Base-by-base conservation (phyloP, 2,888 invertebrate genomes). In the Helicoverpa assulta region DNA sequence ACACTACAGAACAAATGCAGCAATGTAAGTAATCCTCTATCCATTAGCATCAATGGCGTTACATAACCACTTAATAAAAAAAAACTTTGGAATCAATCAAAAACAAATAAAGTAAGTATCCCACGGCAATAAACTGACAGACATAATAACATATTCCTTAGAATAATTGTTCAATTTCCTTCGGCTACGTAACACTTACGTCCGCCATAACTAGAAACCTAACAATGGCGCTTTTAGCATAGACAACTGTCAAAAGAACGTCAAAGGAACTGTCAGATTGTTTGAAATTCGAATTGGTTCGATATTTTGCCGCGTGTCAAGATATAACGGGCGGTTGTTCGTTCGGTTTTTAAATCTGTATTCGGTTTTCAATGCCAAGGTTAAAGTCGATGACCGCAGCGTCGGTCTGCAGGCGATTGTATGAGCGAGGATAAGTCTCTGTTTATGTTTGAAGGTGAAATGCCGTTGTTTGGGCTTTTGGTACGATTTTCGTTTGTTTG, bases 351-450 rank as follows among this genome's bases (percentile, higher is more conserved):
- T 77, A 77, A 61, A 72, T 72, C 58, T 67, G 88, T 83, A 37
- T 74, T 74, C 61, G 16, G 57, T 70, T 84, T 80, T 84, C 93
- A 93, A 90, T 92, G 93, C 92, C 93, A 93, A 93, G 93, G 93
- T 81, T 83, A 76, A 76, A 70, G 92, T 91, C 93, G 86, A 71
- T 88, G 93, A 91, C 91, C 93, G 88, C 88, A 85, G 88, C 91
- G 86, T 64, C 84, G 85, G 84, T 86, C 85, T 80, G 89, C 89
- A 90, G 79, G 80, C 86, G 76, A 66, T 66, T 72, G 74, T 55
- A 54, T 67, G 61, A 79, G 19, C 54, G 58, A 16, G 78, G 74
- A 82, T 63, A 65, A 70, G 58, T 72, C 76, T 47, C 10, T 64
- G 51, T 54, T 58, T 50, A 43, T 66, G 19, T 75, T 57, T 64